These are phyloP conservation scores for Agrotis segetum DNA, from an alignment of 2,888 invertebrate species.

Conservation along the genomic window DNA sequence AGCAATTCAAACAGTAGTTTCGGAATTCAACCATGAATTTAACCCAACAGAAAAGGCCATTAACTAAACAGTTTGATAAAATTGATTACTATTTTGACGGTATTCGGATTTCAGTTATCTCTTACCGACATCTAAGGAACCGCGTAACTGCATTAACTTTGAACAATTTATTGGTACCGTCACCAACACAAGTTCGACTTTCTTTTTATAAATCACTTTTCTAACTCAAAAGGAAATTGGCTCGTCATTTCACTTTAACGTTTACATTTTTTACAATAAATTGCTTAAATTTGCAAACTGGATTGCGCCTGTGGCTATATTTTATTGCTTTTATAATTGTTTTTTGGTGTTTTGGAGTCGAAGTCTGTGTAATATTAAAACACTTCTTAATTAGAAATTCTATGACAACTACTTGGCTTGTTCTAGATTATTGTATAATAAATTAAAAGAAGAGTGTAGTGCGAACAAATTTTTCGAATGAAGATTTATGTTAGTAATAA, in stretches of 20 bases:
- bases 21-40: constrained; percentile 52
- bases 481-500: neutral
- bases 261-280: constrained; percentile 24
- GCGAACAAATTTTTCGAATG: neutral
- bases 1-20: constrained; percentile 53
- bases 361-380: constrained; percentile 3
- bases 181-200: constrained; percentile 55
- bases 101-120: constrained; percentile 66
- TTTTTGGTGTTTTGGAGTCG: constrained; percentile 7
- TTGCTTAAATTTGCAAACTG: constrained; percentile 41
- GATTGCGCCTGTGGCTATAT: constrained; percentile 26
- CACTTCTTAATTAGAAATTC: constrained; percentile 2
- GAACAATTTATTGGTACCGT: constrained; percentile 73
- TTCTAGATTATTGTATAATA: constrained; percentile 2
- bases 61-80: constrained; percentile 58
- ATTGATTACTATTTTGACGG: constrained; percentile 67
- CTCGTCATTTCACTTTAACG: constrained; percentile 27
- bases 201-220: constrained; percentile 17
- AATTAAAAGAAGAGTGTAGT: constrained; percentile 9
- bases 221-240: constrained; percentile 11
- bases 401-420: neutral
- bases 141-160: constrained; percentile 65
- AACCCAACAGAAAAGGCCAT: constrained; percentile 45
- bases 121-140: constrained; percentile 61
- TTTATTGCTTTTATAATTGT: constrained; percentile 36